These are phyloP conservation scores for Drosophila paranaensis DNA, from an alignment of 2,888 invertebrate species.

Conservation along the genomic window DNA sequence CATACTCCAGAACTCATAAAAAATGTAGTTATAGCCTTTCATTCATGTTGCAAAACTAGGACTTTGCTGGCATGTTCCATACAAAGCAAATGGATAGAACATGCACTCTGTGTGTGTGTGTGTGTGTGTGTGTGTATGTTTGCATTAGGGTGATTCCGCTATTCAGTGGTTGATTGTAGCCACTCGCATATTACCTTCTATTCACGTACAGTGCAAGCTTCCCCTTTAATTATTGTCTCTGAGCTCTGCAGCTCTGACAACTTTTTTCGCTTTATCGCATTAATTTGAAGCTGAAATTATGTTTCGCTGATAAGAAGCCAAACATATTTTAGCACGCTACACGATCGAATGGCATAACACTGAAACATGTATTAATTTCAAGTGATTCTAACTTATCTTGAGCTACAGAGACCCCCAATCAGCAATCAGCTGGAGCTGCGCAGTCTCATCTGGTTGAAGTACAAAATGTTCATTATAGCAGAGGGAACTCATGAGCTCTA, in stretches of 20 bases:
- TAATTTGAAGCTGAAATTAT: background rate
- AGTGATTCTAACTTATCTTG: background rate
- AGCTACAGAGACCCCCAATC: background rate
- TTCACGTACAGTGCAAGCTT: background rate
- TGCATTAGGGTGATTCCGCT: constrained; percentile 31
- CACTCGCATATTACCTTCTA: constrained; percentile 26
- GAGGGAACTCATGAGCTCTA: background rate
- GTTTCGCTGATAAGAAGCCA: background rate
- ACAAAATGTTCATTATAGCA: background rate
- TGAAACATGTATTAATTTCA: no score
- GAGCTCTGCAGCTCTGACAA: background rate
- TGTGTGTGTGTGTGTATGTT: constrained; percentile 23
- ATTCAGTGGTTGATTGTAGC: constrained; percentile 27
- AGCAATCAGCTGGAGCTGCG: background rate
- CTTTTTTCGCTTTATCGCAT: background rate
- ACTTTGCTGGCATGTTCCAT: constrained; percentile 51
- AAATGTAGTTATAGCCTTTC: constrained; percentile 69
- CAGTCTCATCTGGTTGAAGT: background rate
- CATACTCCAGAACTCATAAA: constrained; percentile 47
- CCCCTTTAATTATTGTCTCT: background rate
- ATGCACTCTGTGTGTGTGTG: constrained; percentile 3
- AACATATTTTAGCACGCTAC: background rate
- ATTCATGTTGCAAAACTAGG: constrained; percentile 70
- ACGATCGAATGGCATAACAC: no score
- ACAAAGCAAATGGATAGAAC: constrained; percentile 30